Evolutionary conservation across 2,113 vertebrate species (phyloP).

Genomic region (Glaucidium brasilianum): DNA sequence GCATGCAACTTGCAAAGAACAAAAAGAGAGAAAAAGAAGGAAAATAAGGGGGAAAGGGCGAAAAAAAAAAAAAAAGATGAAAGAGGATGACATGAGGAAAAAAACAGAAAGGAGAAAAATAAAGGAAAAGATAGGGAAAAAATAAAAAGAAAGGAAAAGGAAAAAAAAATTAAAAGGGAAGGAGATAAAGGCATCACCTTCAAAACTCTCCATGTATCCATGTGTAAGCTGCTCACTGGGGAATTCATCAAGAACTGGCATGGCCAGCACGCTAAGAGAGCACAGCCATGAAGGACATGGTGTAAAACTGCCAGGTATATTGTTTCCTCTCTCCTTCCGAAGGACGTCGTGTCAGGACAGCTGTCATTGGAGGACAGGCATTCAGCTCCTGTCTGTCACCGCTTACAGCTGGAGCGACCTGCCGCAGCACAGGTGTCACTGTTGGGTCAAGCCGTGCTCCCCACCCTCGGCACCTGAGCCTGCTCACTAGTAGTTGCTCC

Average conservation of each 20-base stretch:
- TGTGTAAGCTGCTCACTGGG: neutral
- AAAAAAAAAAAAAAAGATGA: neutral
- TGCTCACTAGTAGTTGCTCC: neutral
- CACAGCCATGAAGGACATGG: neutral
- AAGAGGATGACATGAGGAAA: neutral
- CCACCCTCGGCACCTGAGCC: neutral
- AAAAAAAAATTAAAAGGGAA: fast-evolving
- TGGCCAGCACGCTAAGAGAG: neutral
- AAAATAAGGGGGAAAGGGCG: fast-evolving
- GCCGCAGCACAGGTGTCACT: neutral
- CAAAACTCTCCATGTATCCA: neutral
- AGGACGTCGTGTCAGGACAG: fast-evolving
- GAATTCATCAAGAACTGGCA: fast-evolving
- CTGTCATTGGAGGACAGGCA: neutral
- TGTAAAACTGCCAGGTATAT: fast-evolving
- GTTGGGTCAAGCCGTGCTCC: neutral
- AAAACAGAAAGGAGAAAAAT: neutral
- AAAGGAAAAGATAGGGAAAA: fast-evolving
- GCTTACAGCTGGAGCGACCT: neutral
- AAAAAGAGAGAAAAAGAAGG: neutral
- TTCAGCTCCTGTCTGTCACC: neutral
- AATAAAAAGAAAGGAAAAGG: no score
- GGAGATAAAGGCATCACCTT: neutral
- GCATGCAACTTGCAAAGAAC: neutral
- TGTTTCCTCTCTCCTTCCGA: neutral